A percentile compares a stretch with the other conserved stretches of the same genome.
phyloP scores from a whole-genome alignment of 2,113 vertebrate genomes.

The Callorhinus ursinus region DNA sequence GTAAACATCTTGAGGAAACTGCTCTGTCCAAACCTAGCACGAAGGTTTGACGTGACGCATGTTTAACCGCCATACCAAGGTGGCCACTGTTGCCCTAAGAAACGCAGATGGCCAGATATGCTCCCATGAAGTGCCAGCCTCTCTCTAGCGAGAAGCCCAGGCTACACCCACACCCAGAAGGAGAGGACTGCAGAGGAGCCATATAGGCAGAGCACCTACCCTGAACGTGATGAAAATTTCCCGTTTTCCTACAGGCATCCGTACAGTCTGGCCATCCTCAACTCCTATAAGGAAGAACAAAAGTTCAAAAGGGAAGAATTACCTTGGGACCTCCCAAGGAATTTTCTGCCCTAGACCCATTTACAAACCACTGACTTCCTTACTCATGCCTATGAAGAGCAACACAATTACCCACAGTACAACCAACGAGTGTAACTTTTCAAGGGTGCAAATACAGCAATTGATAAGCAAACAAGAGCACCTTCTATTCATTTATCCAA shows the following conservation, averaged over 20 bases:
- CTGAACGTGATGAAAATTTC: conserved; percentile 97
- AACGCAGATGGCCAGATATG: background rate
- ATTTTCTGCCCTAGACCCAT: background rate
- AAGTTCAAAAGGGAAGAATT: background rate
- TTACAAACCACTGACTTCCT: background rate
- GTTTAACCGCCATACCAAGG: background rate
- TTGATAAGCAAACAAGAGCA: background rate
- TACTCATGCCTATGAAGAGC: background rate
- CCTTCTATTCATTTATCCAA: background rate
- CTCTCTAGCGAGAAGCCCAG: background rate
- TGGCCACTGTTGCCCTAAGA: background rate
- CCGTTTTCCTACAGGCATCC: conserved; percentile 97
- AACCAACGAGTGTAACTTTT: background rate
- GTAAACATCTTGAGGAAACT: background rate
- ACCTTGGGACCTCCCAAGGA: background rate
- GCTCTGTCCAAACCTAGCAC: background rate
- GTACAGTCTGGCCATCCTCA: conserved; percentile 97
- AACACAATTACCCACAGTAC: background rate
- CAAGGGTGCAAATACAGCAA: background rate
- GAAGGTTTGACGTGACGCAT: background rate
- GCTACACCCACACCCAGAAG: rapidly evolving
- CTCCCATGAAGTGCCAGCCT: background rate
- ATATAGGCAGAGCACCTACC: conserved; percentile 82
- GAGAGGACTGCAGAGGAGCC: background rate
- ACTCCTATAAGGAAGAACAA: conserved; percentile 87